phyloP scores from a whole-genome alignment of 2,113 vertebrate species.

The Actinemys pallida region DNA sequence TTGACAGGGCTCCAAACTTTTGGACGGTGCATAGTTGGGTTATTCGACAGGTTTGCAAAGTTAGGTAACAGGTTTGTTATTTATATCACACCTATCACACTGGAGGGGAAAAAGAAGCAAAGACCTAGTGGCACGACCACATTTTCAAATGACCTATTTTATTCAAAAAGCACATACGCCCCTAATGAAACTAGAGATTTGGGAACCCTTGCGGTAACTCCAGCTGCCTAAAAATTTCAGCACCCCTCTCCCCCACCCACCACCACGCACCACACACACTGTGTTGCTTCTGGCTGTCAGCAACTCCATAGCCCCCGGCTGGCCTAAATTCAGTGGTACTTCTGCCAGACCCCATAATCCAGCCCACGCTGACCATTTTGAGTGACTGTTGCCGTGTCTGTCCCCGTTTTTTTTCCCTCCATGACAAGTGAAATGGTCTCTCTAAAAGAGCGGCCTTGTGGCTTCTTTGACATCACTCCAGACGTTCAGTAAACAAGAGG shows the following conservation, averaged over 20 bases:
- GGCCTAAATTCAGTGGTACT: neutral
- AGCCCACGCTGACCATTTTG: neutral
- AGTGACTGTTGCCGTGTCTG: neutral
- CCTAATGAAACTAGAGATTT: conserved; percentile 73
- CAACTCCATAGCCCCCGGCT: neutral
- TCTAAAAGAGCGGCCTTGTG: conserved; percentile 52
- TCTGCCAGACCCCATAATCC: neutral
- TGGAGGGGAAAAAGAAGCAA: conserved; percentile 19
- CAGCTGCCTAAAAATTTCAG: conserved; percentile 63
- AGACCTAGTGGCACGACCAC: conserved; percentile 2
- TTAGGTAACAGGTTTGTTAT: conserved; percentile 32
- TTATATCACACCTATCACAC: neutral
- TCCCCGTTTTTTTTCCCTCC: neutral
- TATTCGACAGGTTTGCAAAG: rapidly evolving
- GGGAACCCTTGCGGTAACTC: conserved; percentile 71
- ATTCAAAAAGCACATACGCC: conserved; percentile 62
- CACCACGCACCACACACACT: neutral
- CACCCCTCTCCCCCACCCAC: neutral
- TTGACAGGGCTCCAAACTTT: neutral
- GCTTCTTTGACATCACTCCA: conserved; percentile 60
- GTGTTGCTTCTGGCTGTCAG: neutral
- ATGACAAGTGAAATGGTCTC: conserved; percentile 47
- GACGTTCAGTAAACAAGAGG: conserved; percentile 67
- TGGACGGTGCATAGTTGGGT: rapidly evolving
- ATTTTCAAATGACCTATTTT: conserved; percentile 61